A percentile compares a stretch with the other conserved stretches of the same genome.
phyloP scores from a whole-genome alignment of 2,797 vertebrate genomes.

The Neosalanx taihuensis region DNA sequence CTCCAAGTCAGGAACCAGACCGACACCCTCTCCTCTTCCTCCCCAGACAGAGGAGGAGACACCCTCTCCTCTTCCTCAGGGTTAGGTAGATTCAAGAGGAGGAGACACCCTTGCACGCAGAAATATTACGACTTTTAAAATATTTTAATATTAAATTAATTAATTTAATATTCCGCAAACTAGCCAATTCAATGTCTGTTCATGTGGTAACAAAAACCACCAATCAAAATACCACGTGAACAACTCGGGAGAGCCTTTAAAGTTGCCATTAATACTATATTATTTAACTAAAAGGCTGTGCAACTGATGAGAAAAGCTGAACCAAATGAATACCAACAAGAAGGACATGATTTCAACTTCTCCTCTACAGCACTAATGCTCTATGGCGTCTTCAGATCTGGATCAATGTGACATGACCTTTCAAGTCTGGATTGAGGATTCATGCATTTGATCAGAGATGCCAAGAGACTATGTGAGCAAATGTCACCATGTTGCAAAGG shows the following conservation, averaged over 20 bases:
- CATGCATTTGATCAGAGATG: slow-evolving; percentile 46
- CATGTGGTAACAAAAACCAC: no score
- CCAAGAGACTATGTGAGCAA: slow-evolving; percentile 66
- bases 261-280: no score
- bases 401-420: slow-evolving; percentile 75
- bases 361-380: slow-evolving; percentile 38
- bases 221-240: no score
- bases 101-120: no score
- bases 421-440: slow-evolving; percentile 59
- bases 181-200: no score
- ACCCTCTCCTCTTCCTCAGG: no score
- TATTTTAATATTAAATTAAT: no score
- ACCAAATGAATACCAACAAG: not conserved
- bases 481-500: slow-evolving; percentile 63
- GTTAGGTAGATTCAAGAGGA: not conserved
- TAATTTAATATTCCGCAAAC: not conserved
- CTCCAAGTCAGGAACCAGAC: not conserved
- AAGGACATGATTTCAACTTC: slow-evolving; percentile 36
- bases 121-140: not conserved
- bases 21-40: not conserved
- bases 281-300: no score
- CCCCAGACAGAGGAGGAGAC: no score
- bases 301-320: not conserved
- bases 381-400: slow-evolving; percentile 45
- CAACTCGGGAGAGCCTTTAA: no score